Evolutionary conservation across 1,140 invertebrate species (phyloP), one percentile per base, ranked within the genome.

Genomic region (Leptestheria dahalacensis): DNA sequence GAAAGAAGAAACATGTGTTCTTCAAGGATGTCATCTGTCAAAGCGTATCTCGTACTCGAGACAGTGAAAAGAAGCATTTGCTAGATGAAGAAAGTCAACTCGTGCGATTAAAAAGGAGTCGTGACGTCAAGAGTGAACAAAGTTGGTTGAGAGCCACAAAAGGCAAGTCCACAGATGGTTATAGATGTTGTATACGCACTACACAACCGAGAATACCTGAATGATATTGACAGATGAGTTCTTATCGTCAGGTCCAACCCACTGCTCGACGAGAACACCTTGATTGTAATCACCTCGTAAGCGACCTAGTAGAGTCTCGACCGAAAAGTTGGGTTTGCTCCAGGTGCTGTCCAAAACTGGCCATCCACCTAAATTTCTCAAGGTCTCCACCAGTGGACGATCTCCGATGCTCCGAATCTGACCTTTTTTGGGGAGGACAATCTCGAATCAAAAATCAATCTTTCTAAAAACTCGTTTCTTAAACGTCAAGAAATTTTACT

Each of bases 231-330:
- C 77, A 24, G 84, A 85, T 65, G 85, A 88, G 71, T 89, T 88
- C 70, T 86, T 88, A 70, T 90, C 86, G 66, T 90, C 86, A 0
- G 86, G 85, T 1, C 85, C 86, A 55, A 90, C 83, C 80, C 85
- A 88, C 55, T 85, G 80, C 65, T 88, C 85, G 26, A 88, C 72
- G 12, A 88, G 71, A 41, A 85, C 79, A 6, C 83, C 83, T 66
- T 85, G 82, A 69, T 86, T 86, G 66, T 82, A 85, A 59, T 82
- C 76, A 0, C 82, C 78, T 0, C 85, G 72, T 11, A 90, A 67
- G 62, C 72, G 71, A 2, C 84, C 88, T 48, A 86, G 70, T n/a
- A 86, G 70, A 2, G 72, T 68, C 70, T 87, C 85, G 10, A 85
- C 65, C 2, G 77, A 70, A 70, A 59, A 0, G 79, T 79, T 1